phyloP scores from a whole-genome alignment of 2,888 invertebrate species.

The Thymelicus lineola region DNA sequence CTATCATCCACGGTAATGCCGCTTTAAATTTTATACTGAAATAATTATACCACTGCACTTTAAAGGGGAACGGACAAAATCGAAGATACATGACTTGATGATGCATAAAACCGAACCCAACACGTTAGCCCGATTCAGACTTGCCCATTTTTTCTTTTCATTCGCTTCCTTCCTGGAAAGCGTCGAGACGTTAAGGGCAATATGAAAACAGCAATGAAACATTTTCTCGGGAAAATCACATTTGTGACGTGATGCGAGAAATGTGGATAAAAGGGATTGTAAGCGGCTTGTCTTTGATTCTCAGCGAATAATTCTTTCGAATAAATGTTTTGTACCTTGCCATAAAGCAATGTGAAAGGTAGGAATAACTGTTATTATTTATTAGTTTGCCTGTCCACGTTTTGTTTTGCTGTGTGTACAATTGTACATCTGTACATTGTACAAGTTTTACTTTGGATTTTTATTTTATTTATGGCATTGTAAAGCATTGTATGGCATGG shows the following conservation, averaged over 20 bases:
- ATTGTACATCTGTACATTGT: neutral
- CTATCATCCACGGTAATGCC: too few relatives aligned
- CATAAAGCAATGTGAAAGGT: slow-evolving; percentile 10
- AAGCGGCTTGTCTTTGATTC: slow-evolving; percentile 31
- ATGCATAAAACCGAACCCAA: neutral
- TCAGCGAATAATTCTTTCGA: slow-evolving; percentile 23
- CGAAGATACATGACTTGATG: neutral
- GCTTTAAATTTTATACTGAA: too few relatives aligned
- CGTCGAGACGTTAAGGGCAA: slow-evolving; percentile 32
- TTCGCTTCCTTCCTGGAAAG: slow-evolving; percentile 22
- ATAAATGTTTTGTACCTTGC: slow-evolving; percentile 13
- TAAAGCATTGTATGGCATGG: too few relatives aligned
- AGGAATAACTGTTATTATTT: slow-evolving; percentile 20
- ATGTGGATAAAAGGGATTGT: slow-evolving; percentile 33
- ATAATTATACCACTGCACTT: too few relatives aligned
- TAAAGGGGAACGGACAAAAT: too few relatives aligned
- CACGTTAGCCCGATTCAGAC: neutral
- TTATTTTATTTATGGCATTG: too few relatives aligned
- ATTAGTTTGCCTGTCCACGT: neutral
- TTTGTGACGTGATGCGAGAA: slow-evolving; percentile 33
- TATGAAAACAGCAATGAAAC: slow-evolving; percentile 30
- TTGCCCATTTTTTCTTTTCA: slow-evolving; percentile 7
- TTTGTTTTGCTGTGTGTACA: neutral
- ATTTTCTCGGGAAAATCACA: slow-evolving; percentile 34
- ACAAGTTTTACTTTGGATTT: neutral